phyloP scores from a whole-genome alignment of 2,888 invertebrate species.

The Rotaria socialis region DNA sequence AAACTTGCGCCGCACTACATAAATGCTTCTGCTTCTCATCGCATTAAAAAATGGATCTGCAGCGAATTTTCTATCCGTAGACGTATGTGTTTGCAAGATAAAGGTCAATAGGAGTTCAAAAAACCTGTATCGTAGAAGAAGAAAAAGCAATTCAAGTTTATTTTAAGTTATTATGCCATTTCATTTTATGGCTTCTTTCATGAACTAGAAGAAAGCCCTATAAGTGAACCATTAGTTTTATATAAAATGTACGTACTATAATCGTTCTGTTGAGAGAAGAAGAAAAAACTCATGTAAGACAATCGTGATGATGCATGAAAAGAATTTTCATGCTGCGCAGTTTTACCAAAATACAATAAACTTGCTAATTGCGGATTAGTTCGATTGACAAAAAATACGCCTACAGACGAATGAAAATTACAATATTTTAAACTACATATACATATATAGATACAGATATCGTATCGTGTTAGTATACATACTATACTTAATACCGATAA shows the following conservation, averaged over 20 bases:
- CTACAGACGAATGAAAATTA: too few relatives aligned
- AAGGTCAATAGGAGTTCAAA: neutral
- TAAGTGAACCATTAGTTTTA: neutral
- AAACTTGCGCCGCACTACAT: too few relatives aligned
- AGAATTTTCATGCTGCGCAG: neutral
- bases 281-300: too few relatives aligned
- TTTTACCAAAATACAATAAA: neutral
- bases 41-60: too few relatives aligned
- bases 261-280: too few relatives aligned
- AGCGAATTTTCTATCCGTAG: neutral
- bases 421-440: too few relatives aligned
- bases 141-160: neutral
- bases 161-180: neutral
- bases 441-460: too few relatives aligned
- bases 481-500: too few relatives aligned
- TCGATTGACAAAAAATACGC: too few relatives aligned
- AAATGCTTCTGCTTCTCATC: too few relatives aligned
- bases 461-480: too few relatives aligned
- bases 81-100: neutral
- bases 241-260: too few relatives aligned
- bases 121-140: neutral
- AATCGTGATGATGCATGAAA: neutral
- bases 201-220: neutral
- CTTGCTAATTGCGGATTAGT: neutral
- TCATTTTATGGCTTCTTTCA: neutral